Evolutionary conservation across 2,113 vertebrate species (phyloP).

Genomic region (Lethenteron reissneri): DNA sequence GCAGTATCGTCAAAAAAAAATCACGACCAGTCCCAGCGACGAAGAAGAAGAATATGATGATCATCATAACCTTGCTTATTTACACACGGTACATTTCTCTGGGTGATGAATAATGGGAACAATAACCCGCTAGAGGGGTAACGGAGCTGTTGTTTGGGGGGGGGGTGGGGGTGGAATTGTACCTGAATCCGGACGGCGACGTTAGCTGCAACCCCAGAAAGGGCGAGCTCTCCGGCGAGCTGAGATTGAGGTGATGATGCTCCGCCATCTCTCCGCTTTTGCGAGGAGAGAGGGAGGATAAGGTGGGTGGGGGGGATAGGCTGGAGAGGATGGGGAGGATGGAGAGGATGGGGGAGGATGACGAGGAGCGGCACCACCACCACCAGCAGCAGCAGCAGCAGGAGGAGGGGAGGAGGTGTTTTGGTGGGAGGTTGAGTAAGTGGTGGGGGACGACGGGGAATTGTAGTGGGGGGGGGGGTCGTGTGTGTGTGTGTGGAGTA

Average conservation of each 20-base stretch:
- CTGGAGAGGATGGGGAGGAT: neutral
- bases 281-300: neutral
- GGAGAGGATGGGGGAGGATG: neutral
- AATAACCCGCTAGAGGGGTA: too few relatives aligned
- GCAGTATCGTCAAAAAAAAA: too few relatives aligned
- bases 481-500: neutral
- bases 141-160: too few relatives aligned
- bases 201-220: conserved; percentile 35
- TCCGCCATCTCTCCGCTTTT: neutral
- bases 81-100: too few relatives aligned
- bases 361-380: neutral
- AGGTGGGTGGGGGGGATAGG: neutral
- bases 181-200: conserved; percentile 52
- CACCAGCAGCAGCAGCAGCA: too few relatives aligned
- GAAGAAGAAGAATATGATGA: too few relatives aligned
- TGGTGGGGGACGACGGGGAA: neutral
- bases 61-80: too few relatives aligned
- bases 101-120: too few relatives aligned
- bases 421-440: neutral
- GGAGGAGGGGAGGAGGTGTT: neutral
- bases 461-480: neutral
- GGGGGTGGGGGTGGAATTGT: conserved; percentile 5
- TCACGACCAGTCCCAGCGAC: too few relatives aligned
- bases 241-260: too few relatives aligned
- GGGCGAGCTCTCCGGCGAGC: conserved; percentile 14